Base-by-base conservation (phyloP, 2,797 vertebrate genomes). In the Etheostoma nigrum region DNA sequence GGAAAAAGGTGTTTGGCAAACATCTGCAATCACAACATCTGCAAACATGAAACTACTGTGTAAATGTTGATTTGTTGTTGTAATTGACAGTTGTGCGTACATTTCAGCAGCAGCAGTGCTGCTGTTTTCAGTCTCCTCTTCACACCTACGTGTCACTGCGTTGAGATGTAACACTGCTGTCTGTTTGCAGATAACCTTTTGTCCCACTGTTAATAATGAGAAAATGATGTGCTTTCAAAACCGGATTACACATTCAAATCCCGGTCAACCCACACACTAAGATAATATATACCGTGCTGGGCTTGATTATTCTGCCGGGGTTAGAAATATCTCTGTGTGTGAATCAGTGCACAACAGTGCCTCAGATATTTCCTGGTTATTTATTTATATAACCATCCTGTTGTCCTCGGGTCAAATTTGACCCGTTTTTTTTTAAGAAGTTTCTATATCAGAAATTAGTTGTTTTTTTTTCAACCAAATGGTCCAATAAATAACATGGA, bases 181-280 rank as follows among this genome's bases (percentile, higher is more conserved):
- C 53, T 67, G 42, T n/a, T 57, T 45, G 30, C 55, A 70, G n/a
- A 60, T 59, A 40, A 23, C 11, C 30, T 6, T 19, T 47, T 27
- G 33, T 27, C 58, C 23, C 44, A 36, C 25, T n/a, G 47, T 5
- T 65, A 21, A 55, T 45, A 27, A n/a, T 19, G n/a, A 69, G 44
- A 36, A 36, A 49, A 69, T 40, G 0, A 70, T 23, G 6, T 12
- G 15, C 45, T 51, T 59, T 60, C 21, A 25, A 25, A 47, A 30
- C 23, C 60, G 30, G 25, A 66, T 40, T 4, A 52, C 49, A 40
- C 10, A 25, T 49, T 40, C 6, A 19, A 70, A 51, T 6, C 27
- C 10, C 15, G 25, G 68, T 51, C 10, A 70, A 13, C 67, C 67
- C 54, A 58, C 67, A 42, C 63, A 36, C 67, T 21, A 1, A 42